Evolutionary conservation across 2,113 vertebrate species (phyloP).

Genomic region (Sinosuthora webbiana): DNA sequence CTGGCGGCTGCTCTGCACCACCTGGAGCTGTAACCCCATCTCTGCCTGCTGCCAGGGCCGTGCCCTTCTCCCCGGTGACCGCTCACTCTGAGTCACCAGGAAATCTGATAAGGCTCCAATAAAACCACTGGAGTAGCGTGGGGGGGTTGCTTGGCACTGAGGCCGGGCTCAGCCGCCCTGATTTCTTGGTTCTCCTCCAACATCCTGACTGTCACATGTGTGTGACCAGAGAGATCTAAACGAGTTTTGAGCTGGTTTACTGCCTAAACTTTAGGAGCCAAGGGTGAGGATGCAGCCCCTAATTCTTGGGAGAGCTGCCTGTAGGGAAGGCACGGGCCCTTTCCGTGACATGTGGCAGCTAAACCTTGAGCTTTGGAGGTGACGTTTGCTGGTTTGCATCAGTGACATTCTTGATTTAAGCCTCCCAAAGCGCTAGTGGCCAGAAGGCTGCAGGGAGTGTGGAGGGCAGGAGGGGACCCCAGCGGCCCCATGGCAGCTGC

Average conservation of each 20-base stretch:
- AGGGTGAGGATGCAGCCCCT: not conserved
- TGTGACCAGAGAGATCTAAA: not conserved
- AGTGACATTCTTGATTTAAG: not conserved
- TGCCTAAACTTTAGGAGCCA: not conserved
- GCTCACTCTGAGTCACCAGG: not conserved
- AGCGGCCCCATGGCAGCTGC: not conserved
- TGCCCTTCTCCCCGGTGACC: not conserved
- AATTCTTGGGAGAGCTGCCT: not conserved
- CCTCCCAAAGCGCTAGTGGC: accelerated
- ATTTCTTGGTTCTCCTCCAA: not conserved
- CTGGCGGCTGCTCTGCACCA: not conserved
- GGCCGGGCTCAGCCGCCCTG: not conserved
- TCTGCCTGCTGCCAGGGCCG: accelerated
- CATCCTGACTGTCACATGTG: not conserved
- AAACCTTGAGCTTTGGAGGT: not conserved
- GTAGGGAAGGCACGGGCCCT: not conserved
- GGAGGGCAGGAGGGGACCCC: not conserved
- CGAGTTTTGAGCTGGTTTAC: not conserved
- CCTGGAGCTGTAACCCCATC: not conserved
- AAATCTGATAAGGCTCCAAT: slow-evolving; percentile 42
- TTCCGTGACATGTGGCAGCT: not conserved
- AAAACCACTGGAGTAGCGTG: not conserved
- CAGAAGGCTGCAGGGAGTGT: not conserved
- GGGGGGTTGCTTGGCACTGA: not conserved
- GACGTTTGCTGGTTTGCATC: accelerated